Percentiles rank a stretch among this genome's conserved stretches.
Conservation (phyloP, 2,888 invertebrate species). For the Xanthia icteritia region DNA sequence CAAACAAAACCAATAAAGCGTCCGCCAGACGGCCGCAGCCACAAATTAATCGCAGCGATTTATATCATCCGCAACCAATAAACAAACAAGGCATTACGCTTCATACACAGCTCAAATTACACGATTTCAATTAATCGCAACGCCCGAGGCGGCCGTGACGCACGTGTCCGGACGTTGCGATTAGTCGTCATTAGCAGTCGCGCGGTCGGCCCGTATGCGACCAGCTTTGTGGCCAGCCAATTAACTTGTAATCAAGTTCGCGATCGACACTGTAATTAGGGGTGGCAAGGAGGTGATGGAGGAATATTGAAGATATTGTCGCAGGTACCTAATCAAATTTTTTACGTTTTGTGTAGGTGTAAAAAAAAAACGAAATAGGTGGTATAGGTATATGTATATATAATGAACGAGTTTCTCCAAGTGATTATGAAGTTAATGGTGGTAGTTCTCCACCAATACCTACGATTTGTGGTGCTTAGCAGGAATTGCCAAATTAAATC, state of each 20-base stretch:
- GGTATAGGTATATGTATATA: not conserved
- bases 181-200: constrained; percentile 64
- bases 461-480: not conserved
- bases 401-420: not conserved
- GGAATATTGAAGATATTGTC: constrained; percentile 12
- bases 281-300: constrained; percentile 23
- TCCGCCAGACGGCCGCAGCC: constrained; percentile 25
- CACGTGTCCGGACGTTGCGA: constrained; percentile 60
- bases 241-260: constrained; percentile 67
- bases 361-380: not conserved
- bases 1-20: constrained; percentile 28
- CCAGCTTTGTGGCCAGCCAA: constrained; percentile 55
- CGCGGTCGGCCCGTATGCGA: constrained; percentile 48
- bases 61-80: constrained; percentile 55
- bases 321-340: not conserved
- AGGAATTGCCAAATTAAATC: not conserved
- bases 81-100: constrained; percentile 61
- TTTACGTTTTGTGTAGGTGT: not conserved
- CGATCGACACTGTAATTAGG: constrained; percentile 62
- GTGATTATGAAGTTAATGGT: too few species aligned
- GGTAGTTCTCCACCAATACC: not conserved
- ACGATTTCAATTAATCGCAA: constrained; percentile 65
- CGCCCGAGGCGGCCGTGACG: constrained; percentile 58
- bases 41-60: constrained; percentile 53
- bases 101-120: constrained; percentile 59